A percentile compares a stretch with the other conserved stretches of the same genome.
Evolutionary conservation across 2,888 invertebrate genomes (phyloP).

Genomic region (Tetragonula carbonaria): DNA sequence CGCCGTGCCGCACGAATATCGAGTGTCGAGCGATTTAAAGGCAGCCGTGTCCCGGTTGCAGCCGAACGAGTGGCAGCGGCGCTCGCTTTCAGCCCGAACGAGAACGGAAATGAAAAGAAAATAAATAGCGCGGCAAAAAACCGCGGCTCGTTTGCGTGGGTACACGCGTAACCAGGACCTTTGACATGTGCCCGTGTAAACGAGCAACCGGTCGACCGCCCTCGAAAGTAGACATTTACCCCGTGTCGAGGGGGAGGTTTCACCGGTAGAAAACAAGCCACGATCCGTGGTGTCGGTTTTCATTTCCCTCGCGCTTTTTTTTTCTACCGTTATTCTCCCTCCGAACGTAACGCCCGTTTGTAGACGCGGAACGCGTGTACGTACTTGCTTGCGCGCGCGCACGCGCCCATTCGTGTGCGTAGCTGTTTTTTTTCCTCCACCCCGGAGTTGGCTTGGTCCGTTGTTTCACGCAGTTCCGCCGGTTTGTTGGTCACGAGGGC

Average conservation of each 20-base stretch:
- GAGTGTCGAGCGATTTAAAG: conserved; percentile 41
- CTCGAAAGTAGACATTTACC: conserved; percentile 67
- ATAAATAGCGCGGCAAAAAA: conserved; percentile 54
- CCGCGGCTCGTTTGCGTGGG: conserved; percentile 56
- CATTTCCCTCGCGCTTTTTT: conserved; percentile 64
- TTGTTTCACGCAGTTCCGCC: conserved; percentile 63
- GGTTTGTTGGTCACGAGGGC: conserved; percentile 68
- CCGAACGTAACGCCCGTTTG: background rate
- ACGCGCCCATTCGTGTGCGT: background rate
- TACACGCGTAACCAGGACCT: conserved; percentile 61
- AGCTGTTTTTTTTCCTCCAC: background rate
- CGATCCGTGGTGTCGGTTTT: conserved; percentile 65
- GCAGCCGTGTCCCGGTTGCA: conserved; percentile 53
- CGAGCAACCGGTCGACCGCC: conserved; percentile 54
- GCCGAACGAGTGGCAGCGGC: background rate
- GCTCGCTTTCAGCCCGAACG: conserved; percentile 15
- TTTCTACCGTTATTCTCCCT: conserved; percentile 38
- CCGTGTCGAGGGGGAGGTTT: conserved; percentile 44
- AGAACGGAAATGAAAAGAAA: conserved; percentile 57
- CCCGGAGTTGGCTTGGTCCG: conserved; percentile 5
- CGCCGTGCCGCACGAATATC: conserved; percentile 29
- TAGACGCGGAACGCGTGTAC: background rate
- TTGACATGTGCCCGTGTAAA: conserved; percentile 60
- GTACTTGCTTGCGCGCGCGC: background rate
- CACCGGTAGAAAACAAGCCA: conserved; percentile 60